Conservation (phyloP, 2,113 vertebrate genomes). For the Hippocampus zosterae region DNA sequence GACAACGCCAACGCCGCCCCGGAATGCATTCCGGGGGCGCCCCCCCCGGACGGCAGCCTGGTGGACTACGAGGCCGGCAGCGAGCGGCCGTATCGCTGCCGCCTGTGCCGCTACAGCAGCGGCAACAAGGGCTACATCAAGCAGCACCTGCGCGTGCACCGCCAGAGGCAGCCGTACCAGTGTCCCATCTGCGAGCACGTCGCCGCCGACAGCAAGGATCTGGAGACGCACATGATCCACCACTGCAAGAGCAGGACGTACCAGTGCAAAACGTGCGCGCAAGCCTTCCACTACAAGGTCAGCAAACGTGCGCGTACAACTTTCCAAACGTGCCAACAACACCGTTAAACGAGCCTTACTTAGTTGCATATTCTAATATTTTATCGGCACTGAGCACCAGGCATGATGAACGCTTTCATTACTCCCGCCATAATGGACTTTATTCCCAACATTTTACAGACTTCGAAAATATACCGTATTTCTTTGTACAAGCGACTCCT, state of each 20-base stretch:
- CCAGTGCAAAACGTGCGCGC: slow-evolving; percentile 85
- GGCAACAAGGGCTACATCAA: slow-evolving; percentile 96
- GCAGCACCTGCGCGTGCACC: slow-evolving; percentile 90
- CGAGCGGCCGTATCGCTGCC: slow-evolving; percentile 87
- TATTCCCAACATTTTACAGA: too few relatives aligned
- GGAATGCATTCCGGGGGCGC: slow-evolving; percentile 26
- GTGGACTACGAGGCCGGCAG: slow-evolving; percentile 84
- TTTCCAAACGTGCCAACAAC: neutral
- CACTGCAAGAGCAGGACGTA: slow-evolving; percentile 91
- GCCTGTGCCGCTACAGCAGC: slow-evolving; percentile 89
- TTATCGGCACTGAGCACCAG: too few relatives aligned
- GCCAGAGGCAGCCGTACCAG: slow-evolving; percentile 90
- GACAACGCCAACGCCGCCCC: slow-evolving; percentile 82
- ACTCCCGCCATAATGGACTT: too few relatives aligned
- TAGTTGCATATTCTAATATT: too few relatives aligned
- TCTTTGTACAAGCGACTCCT: too few relatives aligned
- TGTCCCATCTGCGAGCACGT: slow-evolving; percentile 96
- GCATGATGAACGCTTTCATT: too few relatives aligned
- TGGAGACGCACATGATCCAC: slow-evolving; percentile 94
- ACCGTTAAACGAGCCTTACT: neutral
- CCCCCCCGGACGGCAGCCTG: slow-evolving; percentile 64
- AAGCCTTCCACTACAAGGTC: slow-evolving; percentile 95
- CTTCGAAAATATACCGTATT: too few relatives aligned
- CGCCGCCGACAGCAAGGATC: slow-evolving; percentile 82
- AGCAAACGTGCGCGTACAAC: neutral